Base-by-base conservation (phyloP, 2,113 vertebrate genomes). In the Myotis brandtii region DNA sequence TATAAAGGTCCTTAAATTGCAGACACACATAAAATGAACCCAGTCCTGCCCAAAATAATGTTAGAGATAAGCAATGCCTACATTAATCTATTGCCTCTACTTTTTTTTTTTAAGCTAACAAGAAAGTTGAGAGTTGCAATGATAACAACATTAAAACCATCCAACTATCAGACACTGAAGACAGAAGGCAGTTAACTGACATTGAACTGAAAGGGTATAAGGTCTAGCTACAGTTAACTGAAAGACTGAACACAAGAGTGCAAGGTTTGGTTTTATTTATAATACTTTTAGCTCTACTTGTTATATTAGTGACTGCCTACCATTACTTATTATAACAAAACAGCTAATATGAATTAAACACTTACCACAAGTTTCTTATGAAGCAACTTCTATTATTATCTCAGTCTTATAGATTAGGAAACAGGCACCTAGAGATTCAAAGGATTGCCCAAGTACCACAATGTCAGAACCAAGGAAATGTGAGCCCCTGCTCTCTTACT, bases 61-160 rank as follows among this genome's bases (percentile, higher is more conserved):
- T 7, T 54, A 4, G 14, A 18, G 11, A 32, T 66, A 43, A 87
- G 7, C 1, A 5, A 88, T 37, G 14, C 32, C 8, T 32, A 50
- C 4, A 10, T n/a, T 89, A 34, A 88, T 62, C 6, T 37, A 43
- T 12, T 37, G 52, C 9, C 10, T 67, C 30, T 85, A 52, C 32
- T 86, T 54, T 50, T 83, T 64, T 64, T 73, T 73, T 89, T 59
- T 48, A 75, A 93, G 13, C 70, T 43, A 93, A 89, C 16, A 81
- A 32, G 10, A 14, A 86, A 54, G 59, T 18, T 48, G 17, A 73
- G 6, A 93, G 25, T 40, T 93, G 21, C 4, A 62, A 66, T 75
- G 50, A 54, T 0, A 59, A 17, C 64, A 81, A 10, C 34, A 88
- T 52, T 73, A n/a, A 85, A 94, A 86, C 7, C 20, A 70, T 17